These are phyloP conservation scores for Aleiodes testaceus DNA, from an alignment of 2,888 invertebrate species.

Conservation along the genomic window DNA sequence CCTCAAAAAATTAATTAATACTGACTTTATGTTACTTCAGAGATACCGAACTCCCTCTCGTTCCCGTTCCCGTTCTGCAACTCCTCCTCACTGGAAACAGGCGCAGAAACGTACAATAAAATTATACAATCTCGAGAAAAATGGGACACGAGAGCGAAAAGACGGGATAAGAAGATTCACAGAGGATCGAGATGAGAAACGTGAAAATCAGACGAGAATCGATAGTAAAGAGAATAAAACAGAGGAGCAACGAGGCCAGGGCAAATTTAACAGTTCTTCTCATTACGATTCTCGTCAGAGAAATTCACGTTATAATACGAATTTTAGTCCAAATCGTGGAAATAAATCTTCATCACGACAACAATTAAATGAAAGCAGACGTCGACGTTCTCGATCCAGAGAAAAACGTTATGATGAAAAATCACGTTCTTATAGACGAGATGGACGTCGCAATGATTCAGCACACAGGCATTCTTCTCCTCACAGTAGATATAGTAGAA, in stretches of 20 bases:
- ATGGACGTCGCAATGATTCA: slow-evolving; percentile 50
- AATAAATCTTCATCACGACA: neutral
- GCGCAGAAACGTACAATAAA: slow-evolving; percentile 90
- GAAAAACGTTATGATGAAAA: slow-evolving; percentile 60
- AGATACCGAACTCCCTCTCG: slow-evolving; percentile 89
- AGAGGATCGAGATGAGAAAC: slow-evolving; percentile 27
- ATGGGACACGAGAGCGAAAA: slow-evolving; percentile 70
- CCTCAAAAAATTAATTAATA: neutral
- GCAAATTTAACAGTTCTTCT: neutral
- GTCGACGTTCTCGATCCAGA: slow-evolving; percentile 62
- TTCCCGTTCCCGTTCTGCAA: slow-evolving; percentile 89
- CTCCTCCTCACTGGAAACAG: slow-evolving; percentile 96
- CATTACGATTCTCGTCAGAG: neutral
- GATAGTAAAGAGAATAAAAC: neutral
- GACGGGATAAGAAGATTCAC: slow-evolving; percentile 72
- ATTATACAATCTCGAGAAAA: slow-evolving; percentile 77
- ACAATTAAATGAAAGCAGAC: slow-evolving; percentile 2
- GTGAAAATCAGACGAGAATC: neutral
- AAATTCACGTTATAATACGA: neutral
- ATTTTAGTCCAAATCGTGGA: neutral
- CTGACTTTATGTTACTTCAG: slow-evolving; percentile 73
- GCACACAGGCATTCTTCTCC: slow-evolving; percentile 41
- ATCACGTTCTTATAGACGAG: slow-evolving; percentile 46
- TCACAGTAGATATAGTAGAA: neutral
- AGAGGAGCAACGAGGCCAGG: slow-evolving; percentile 61